Evolutionary conservation across 2,888 invertebrate species (phyloP), one percentile per base, ranked within the genome.

Genomic region (Eristalis pertinax): DNA sequence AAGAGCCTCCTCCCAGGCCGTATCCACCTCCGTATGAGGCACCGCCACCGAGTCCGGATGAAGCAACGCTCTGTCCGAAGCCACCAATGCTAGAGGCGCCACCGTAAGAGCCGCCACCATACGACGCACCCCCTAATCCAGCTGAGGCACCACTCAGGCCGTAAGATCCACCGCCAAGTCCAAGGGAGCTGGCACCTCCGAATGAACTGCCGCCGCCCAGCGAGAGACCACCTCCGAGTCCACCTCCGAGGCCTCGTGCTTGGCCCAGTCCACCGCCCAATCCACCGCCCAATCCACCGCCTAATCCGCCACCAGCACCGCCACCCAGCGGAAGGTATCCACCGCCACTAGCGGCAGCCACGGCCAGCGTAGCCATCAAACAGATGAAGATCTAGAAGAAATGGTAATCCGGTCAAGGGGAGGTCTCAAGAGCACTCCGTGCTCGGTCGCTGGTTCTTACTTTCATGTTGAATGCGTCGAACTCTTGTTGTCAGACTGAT

Each of bases 371-470:
- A 11, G 87, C 89, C 74, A 89, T 35, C 38, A 89, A 22, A 70
- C 84, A 89, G 64, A 89, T 73, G 50, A 89, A 89, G 19, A 69
- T 26, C 89, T 89, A 35, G 15, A 80, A 67, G 22, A 5, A 62
- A 67, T 19, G 8, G 50, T 19, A 50, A 50, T n/a, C 50, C 50
- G 19, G 19, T 50, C 50, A 50, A 50, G 50, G 50, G 8, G 19
- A 50, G 19, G 7, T 19, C 50, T 50, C 50, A 19, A 50, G n/a
- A 50, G 19, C 50, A 19, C 50, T 8, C 50, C 19, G 19, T 2
- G 19, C 50, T 38, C 13, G 38, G 19, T 4, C 19, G 50, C 19
- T 19, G 8, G 19, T 50, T 19, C 50, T 50, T 50, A 50, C 50
- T 50, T 50, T 50, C 50, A 50, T 50, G 50, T 50, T 50, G 50